phyloP scores from a whole-genome alignment of 2,797 vertebrate species.

The Acipenser transmontanus region DNA sequence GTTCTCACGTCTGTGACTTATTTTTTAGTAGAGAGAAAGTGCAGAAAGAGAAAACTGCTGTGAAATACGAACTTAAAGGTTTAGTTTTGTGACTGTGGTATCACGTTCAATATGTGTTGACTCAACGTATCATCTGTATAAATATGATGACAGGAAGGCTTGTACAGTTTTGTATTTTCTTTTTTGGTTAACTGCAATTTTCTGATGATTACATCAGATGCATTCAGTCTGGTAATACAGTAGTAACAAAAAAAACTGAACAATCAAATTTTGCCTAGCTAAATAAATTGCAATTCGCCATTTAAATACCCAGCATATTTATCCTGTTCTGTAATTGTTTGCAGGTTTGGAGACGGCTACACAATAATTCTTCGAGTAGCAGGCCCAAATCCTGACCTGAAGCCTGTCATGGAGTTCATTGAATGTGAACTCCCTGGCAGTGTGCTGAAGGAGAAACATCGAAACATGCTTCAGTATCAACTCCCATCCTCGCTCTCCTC shows the following conservation, averaged over 20 bases:
- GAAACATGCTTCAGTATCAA: constrained; percentile 95
- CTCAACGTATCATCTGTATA: no score
- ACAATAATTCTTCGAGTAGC: constrained; percentile 90
- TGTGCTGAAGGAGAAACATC: constrained; percentile 84
- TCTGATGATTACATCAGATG: no score
- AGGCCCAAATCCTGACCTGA: constrained; percentile 76
- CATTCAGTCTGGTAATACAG: no score
- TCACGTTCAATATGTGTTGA: constrained; percentile 27
- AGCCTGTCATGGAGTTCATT: constrained; percentile 88
- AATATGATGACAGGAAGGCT: no score
- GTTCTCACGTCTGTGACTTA: not conserved
- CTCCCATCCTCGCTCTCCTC: constrained; percentile 82
- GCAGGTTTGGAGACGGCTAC: constrained; percentile 92
- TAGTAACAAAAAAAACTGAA: no score
- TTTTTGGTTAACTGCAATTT: no score
- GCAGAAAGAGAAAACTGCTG: no score
- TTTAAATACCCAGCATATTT: no score
- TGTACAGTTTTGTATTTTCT: no score
- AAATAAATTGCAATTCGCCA: no score
- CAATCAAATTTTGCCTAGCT: no score
- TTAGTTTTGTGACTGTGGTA: not conserved
- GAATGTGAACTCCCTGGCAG: constrained; percentile 82
- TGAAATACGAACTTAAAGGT: not conserved
- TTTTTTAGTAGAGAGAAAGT: not conserved
- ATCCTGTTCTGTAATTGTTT: constrained; percentile 6